Evolutionary conservation across 2,888 invertebrate genomes (phyloP), one percentile per base, ranked within the genome.

Genomic region (Agrochola circellaris): DNA sequence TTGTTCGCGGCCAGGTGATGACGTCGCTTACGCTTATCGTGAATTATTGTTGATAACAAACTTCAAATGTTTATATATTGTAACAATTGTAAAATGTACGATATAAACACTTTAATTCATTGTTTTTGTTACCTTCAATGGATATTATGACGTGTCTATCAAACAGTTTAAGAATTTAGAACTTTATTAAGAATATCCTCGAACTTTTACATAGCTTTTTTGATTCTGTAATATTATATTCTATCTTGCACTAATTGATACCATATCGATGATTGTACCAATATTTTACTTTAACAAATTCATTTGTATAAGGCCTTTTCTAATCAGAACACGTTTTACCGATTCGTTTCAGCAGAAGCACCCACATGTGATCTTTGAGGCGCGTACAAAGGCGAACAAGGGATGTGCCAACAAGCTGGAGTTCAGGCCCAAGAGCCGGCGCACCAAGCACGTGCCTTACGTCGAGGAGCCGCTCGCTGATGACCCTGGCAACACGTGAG

Each of bases 351-450:
- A 98, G 98, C 98, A 99, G 98, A 99, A 99, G 97, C 99, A 99
- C 98, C 99, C 99, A 93, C 99, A 99, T 97, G 98, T 99, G 95
- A 99, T 99, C 95, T 99, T 99, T 97, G 99, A 99, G 96, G 99
- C 99, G 92, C 98, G 98, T 89, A 98, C 98, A 79, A 99, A 99
- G 95, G 98, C 98, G 89, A 98, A 98, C 97, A 99, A 99, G 96
- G 99, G 98, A 73, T 99, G 99, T 95, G 99, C 99, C 92, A 99
- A 98, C 97, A 96, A 96, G 88, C 97, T 98, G 93, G 98, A 98
- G 93, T 98, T 98, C 97, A 97, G 98, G 71, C 95, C 97, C 87
- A 97, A 97, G 93, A 97, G 97, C 92, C 96, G 98, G 78, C 97
- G 98, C 84, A 97, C 97, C 87, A 97, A 98, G 91, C 97, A 97